Evolutionary conservation across 2,888 invertebrate species (phyloP), one percentile per base, ranked within the genome.

Genomic region (Pseudococcus jackbeardsleyi): DNA sequence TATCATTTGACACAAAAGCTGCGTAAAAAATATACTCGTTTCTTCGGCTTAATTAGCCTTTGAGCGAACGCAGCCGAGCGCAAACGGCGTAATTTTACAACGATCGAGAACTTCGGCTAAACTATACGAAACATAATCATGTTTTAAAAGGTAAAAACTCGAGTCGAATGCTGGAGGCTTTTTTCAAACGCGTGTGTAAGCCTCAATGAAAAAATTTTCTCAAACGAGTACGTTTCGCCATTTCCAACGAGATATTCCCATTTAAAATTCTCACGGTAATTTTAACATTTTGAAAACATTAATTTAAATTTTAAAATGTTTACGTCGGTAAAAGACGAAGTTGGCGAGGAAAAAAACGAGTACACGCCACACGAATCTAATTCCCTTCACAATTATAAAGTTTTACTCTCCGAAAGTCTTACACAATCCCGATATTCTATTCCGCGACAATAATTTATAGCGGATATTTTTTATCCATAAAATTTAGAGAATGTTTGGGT

Each of bases 281-380:
- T 72, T 72, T 72, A 33, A 33, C 72, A 72, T 39, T 72, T 72
- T 72, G 72, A 72, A 72, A 72, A 72, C 72, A 15, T 72, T 72
- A 33, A 72, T 72, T 72, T 72, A 33, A 72, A 72, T 72, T 72
- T 72, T 72, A 72, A 72, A 72, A 72, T 22, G 22, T 64, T 64
- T 22, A 64, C 64, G 22, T 64, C 22, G 15, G 64, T 64, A 64
- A 7, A 59, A 6, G 12, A 19, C 1, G 72, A 72, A 72, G 33
- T 72, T 33, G 12, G 15, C 15, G 48, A 68, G 26, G 9, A 26
- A 68, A 68, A 68, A 59, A n/a, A n/a, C 26, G 26, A 59, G 4
- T 59, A n/a, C 59, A 59, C 59, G n/a, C 22, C 64, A 26, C 33
- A 33, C 72, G 17, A 72, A 15, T 72, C 33, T 33, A 72, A 72